These are phyloP conservation scores for Andricus curvator DNA, from an alignment of 2,888 invertebrate genomes.

Conservation along the genomic window DNA sequence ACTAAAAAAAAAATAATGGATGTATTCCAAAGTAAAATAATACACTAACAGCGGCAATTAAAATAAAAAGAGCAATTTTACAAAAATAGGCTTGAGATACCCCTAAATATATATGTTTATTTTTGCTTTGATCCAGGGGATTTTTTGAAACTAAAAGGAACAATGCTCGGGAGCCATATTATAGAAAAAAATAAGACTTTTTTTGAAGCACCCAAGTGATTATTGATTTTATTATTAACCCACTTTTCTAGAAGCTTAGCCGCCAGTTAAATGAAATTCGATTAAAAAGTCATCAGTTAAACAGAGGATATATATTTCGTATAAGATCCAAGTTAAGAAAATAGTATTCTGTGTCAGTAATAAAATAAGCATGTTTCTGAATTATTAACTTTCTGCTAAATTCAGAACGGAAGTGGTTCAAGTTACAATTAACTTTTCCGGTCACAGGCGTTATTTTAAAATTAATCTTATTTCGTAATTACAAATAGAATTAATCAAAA, in stretches of 20 bases:
- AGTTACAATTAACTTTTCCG: not conserved
- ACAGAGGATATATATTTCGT: not conserved
- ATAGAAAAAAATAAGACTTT: too few relatives aligned
- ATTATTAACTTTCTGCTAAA: not conserved
- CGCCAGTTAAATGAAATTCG: not conserved
- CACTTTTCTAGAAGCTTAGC: not conserved
- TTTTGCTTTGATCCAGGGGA: too few relatives aligned
- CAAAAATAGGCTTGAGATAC: too few relatives aligned
- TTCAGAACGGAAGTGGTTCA: not conserved
- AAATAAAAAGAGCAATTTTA: too few relatives aligned
- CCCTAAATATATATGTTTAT: too few relatives aligned
- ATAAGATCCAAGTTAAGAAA: too few relatives aligned
- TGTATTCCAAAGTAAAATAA: too few relatives aligned
- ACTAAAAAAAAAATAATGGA: too few relatives aligned
- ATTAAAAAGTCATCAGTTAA: conserved; percentile 13
- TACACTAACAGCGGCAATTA: too few relatives aligned
- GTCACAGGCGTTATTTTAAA: not conserved
- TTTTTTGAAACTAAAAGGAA: too few relatives aligned
- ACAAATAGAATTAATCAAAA: not conserved
- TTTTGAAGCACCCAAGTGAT: too few relatives aligned
- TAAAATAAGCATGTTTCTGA: not conserved
- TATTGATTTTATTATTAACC: conserved; percentile 38
- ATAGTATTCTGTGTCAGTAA: not conserved
- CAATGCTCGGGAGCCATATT: too few relatives aligned
- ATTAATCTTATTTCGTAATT: not conserved